phyloP scores from a whole-genome alignment of 1,140 invertebrate genomes.

The Bombus sibiricus region DNA sequence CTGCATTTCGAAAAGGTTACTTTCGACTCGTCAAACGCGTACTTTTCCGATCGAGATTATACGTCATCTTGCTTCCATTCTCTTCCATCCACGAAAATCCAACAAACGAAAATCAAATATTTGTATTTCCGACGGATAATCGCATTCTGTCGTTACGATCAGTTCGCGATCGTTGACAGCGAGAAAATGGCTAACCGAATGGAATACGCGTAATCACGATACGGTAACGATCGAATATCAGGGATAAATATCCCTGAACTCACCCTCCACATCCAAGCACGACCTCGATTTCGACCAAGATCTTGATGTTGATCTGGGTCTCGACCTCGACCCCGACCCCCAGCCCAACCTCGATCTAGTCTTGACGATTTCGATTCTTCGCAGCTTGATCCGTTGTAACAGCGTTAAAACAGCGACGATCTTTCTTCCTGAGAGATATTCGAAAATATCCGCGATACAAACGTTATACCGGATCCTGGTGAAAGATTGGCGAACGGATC shows the following conservation, averaged over 20 bases:
- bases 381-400: neutral
- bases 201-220: neutral
- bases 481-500: neutral
- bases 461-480: neutral
- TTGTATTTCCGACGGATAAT: neutral
- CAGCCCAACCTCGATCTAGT: neutral
- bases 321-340: slow-evolving; percentile 59
- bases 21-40: neutral
- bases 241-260: slow-evolving; percentile 12
- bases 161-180: too few relatives aligned
- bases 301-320: slow-evolving; percentile 49
- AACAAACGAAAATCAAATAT: neutral
- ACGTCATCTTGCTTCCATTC: neutral
- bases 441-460: neutral
- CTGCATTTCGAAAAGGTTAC: neutral
- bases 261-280: slow-evolving; percentile 38
- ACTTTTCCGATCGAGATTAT: neutral
- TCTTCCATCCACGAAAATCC: too few relatives aligned
- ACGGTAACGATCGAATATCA: neutral
- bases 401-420: neutral
- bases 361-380: neutral
- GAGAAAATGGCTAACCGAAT: neutral
- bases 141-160: too few relatives aligned
- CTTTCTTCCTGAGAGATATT: neutral
- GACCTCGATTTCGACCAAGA: slow-evolving; percentile 57